Conservation (phyloP, 2,888 invertebrate genomes). For the Kryphioiulus occultus region DNA sequence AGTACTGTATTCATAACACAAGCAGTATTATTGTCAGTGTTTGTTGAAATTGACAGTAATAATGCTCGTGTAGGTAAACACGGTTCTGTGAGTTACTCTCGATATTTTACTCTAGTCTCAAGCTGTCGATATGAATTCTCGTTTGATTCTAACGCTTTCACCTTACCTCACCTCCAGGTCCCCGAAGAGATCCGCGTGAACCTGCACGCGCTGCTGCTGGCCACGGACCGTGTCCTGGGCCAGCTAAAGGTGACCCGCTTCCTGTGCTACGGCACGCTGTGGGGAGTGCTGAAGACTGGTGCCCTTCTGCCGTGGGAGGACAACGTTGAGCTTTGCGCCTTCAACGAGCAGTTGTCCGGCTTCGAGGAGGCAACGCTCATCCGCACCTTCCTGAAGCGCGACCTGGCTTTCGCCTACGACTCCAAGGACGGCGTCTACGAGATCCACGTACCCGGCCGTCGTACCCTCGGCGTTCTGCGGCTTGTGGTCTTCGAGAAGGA, state of each 20-base stretch:
- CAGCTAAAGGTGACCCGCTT: slow-evolving; percentile 66
- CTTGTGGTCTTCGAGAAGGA: slow-evolving; percentile 67
- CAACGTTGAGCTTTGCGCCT: slow-evolving; percentile 66
- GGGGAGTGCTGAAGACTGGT: slow-evolving; percentile 68
- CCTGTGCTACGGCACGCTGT: slow-evolving; percentile 68
- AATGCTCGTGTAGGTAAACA: too few relatives aligned
- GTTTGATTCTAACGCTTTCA: too few relatives aligned
- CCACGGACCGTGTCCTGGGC: slow-evolving; percentile 63
- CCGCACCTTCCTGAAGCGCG: slow-evolving; percentile 65
- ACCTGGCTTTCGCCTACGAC: slow-evolving; percentile 65
- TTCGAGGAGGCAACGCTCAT: slow-evolving; percentile 64
- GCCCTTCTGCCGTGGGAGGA: slow-evolving; percentile 68
- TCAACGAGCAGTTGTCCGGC: slow-evolving; percentile 63
- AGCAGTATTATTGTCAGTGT: too few relatives aligned
- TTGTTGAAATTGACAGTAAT: too few relatives aligned
- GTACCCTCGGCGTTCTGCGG: slow-evolving; percentile 61
- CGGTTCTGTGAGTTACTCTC: too few relatives aligned
- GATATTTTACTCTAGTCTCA: too few relatives aligned
- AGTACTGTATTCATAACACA: too few relatives aligned
- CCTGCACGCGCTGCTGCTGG: slow-evolving; percentile 60
- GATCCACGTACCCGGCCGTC: slow-evolving; percentile 59
- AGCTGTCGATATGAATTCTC: too few relatives aligned
- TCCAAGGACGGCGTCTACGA: slow-evolving; percentile 66
- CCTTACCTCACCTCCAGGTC: too few relatives aligned
- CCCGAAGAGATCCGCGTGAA: slow-evolving; percentile 55